Conservation (phyloP, 2,113 vertebrate genomes). For the Monarcha castaneiventris region DNA sequence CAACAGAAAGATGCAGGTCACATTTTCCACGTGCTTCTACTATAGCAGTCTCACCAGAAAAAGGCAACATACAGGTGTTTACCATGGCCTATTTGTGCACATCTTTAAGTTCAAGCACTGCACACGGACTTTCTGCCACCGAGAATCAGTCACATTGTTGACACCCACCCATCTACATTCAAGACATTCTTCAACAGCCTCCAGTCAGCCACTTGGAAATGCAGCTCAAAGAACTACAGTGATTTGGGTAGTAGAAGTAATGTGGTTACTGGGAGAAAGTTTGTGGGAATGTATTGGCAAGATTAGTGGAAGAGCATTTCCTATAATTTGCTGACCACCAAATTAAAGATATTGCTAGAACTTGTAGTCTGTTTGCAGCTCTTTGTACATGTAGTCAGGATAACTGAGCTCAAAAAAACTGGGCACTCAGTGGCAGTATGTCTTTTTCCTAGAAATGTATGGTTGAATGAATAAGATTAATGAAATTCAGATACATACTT, state of each 20-base stretch:
- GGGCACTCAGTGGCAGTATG: not conserved
- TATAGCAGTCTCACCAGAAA: not conserved
- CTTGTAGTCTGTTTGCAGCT: not conserved
- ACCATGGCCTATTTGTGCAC: not conserved
- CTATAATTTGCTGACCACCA: conserved; percentile 22
- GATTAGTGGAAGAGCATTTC: conserved; percentile 4
- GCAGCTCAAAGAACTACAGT: not conserved
- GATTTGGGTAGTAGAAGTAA: not conserved
- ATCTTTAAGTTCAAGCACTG: not conserved
- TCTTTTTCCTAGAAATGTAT: conserved; percentile 4
- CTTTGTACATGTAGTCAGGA: not conserved
- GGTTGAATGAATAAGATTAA: not conserved
- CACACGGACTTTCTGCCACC: not conserved
- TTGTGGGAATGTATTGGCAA: conserved; percentile 1
- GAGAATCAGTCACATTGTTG: not conserved
- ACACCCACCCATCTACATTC: not conserved
- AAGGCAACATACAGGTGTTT: not conserved
- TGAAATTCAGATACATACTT: not conserved
- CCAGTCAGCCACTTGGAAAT: not conserved
- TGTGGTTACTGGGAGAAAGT: not conserved
- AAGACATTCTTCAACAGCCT: not conserved
- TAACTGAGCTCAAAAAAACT: not conserved
- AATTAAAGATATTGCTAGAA: not conserved
- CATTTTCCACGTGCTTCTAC: not conserved
- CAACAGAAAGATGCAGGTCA: not conserved